These are phyloP conservation scores for Tanytarsus gracilentus DNA, from an alignment of 2,888 invertebrate species.

Conservation along the genomic window DNA sequence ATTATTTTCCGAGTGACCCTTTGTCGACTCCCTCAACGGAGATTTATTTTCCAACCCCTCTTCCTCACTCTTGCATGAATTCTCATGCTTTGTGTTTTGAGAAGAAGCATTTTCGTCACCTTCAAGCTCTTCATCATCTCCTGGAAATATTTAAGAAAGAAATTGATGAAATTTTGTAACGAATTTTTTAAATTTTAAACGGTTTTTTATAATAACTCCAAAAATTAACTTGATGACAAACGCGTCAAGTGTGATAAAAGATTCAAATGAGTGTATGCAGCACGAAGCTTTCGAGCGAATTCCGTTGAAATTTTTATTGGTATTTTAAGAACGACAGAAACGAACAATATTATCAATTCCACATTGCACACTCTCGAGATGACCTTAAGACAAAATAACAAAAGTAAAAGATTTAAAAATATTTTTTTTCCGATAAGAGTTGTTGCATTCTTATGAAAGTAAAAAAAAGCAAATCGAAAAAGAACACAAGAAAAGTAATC, in stretches of 20 bases:
- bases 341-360: constrained; percentile 15
- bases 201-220: neutral
- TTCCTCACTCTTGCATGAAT: neutral
- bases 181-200: neutral
- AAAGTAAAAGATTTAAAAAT: constrained; percentile 6
- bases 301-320: neutral
- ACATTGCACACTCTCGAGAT: constrained; percentile 14
- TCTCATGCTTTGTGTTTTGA: neutral
- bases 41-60: neutral
- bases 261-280: constrained; percentile 3
- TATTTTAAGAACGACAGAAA: neutral
- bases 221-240: neutral
- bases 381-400: constrained; percentile 25
- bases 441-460: neutral
- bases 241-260: constrained; percentile 3
- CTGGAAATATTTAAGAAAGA: neutral
- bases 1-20: constrained; percentile 40
- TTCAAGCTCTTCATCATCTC: constrained; percentile 23
- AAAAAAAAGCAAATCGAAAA: neutral
- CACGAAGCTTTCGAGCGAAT: constrained; percentile 12
- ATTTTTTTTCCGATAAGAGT: constrained; percentile 5
- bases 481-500: neutral
- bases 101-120: constrained; percentile 1
- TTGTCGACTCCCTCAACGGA: neutral
- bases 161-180: neutral